Evolutionary conservation across 2,888 invertebrate genomes (phyloP).

Genomic region (Mechanitis messenoides): DNA sequence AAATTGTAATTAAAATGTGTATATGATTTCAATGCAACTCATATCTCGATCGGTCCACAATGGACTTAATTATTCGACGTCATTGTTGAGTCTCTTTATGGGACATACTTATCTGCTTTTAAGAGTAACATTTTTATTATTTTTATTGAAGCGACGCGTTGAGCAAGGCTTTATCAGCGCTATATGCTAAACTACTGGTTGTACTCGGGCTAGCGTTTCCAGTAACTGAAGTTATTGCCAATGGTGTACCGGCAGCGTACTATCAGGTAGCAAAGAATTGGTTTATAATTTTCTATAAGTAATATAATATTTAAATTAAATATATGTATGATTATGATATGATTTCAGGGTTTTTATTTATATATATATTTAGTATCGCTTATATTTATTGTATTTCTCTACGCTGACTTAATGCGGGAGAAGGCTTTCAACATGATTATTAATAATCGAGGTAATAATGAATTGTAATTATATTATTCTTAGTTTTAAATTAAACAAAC

Average conservation of each 20-base stretch:
- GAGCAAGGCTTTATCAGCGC: conserved; percentile 84
- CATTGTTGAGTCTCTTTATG: conserved; percentile 3
- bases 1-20: conserved; percentile 44
- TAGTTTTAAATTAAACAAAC: conserved; percentile 25
- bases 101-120: too few relatives aligned
- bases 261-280: conserved; percentile 78
- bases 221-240: conserved; percentile 89
- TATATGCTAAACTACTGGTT: conserved; percentile 90
- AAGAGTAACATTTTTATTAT: too few relatives aligned
- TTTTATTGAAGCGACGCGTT: conserved; percentile 77
- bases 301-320: neutral
- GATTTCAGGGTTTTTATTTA: conserved; percentile 86
- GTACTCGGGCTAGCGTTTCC: conserved; percentile 91
- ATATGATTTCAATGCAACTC: conserved; percentile 31
- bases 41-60: conserved; percentile 14
- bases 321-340: conserved; percentile 8
- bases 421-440: conserved; percentile 79
- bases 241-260: conserved; percentile 83
- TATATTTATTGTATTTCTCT: conserved; percentile 84
- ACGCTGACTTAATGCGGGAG: conserved; percentile 79
- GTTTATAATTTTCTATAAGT: conserved; percentile 1
- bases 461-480: conserved; percentile 16
- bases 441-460: conserved; percentile 63
- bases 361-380: conserved; percentile 88
- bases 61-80: conserved; percentile 4